phyloP scores from a whole-genome alignment of 2,797 vertebrate genomes.

The Fistularia commersonii region DNA sequence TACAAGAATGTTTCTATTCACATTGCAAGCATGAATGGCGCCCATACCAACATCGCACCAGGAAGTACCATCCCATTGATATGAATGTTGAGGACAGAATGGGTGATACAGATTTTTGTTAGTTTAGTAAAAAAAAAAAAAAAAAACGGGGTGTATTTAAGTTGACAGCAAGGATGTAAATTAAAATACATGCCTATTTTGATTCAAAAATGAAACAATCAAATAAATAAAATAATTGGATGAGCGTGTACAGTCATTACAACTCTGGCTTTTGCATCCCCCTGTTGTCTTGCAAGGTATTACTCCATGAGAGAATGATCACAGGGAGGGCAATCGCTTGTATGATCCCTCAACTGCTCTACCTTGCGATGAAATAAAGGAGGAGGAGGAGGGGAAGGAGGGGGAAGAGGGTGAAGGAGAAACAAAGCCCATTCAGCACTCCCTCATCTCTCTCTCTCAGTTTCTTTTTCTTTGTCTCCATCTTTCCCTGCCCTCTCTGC shows the following conservation, averaged over 20 bases:
- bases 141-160: too few relatives aligned
- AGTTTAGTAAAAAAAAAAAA: too few relatives aligned
- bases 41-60: slow-evolving; percentile 27
- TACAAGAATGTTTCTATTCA: slow-evolving; percentile 68
- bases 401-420: slow-evolving; percentile 67
- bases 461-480: slow-evolving; percentile 33
- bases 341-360: slow-evolving; percentile 75
- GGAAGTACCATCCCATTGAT: slow-evolving; percentile 18
- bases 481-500: slow-evolving; percentile 32
- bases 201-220: too few relatives aligned
- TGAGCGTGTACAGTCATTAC: too few relatives aligned
- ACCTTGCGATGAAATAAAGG: slow-evolving; percentile 67
- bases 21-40: slow-evolving; percentile 57
- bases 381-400: neutral
- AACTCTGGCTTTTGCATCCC: too few relatives aligned
- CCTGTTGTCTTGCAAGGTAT: neutral
- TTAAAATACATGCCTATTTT: too few relatives aligned
- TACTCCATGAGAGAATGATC: slow-evolving; percentile 33
- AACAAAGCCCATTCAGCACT: slow-evolving; percentile 87
- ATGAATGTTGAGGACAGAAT: slow-evolving; percentile 2
- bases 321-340: slow-evolving; percentile 58
- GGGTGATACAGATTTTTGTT: too few relatives aligned
- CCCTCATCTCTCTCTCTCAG: slow-evolving; percentile 30
- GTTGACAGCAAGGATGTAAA: too few relatives aligned
- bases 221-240: too few relatives aligned